A percentile compares a stretch with the other conserved stretches of the same genome.
Conservation (phyloP, 2,797 vertebrate species). For the Pseudomugil gertrudae region DNA sequence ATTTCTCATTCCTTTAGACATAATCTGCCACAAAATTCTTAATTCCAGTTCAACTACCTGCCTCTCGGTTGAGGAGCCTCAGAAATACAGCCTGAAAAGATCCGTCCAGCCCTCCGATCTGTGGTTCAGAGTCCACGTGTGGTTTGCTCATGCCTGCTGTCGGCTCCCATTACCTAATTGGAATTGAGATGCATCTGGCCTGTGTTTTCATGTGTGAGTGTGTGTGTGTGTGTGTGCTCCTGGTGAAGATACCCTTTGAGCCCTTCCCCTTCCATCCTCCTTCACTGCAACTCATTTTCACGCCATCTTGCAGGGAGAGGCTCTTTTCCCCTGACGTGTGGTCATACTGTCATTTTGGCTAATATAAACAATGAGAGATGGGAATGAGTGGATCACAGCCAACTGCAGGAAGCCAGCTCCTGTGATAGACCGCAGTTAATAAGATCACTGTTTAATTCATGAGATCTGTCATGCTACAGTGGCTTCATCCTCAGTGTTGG, state of each 20-base stretch:
- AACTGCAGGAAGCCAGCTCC: conserved; percentile 37
- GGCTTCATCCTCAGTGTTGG: conserved; percentile 53
- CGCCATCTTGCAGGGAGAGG: conserved; percentile 28
- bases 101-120: conserved; percentile 33
- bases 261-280: conserved; percentile 8
- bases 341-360: conserved; percentile 46
- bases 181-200: conserved; percentile 84
- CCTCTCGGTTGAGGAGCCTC: conserved; percentile 55
- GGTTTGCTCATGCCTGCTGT: conserved; percentile 74
- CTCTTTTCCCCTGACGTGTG: conserved; percentile 36
- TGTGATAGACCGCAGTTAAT: conserved; percentile 59
- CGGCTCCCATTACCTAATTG: conserved; percentile 84
- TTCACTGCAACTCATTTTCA: conserved; percentile 33
- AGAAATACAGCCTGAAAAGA: conserved; percentile 61
- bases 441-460: conserved; percentile 78
- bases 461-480: conserved; percentile 69
- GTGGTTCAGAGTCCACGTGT: conserved; percentile 61
- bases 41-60: conserved; percentile 53
- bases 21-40: conserved; percentile 38
- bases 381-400: conserved; percentile 40
- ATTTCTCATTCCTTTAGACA: conserved; percentile 19
- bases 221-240: conserved; percentile 48
- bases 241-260: conserved; percentile 34
- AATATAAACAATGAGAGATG: conserved; percentile 22
- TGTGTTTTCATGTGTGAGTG: conserved; percentile 34